Percentiles rank a stretch among this genome's conserved stretches.
These are phyloP conservation scores for Sterrhoptilus dennistouni DNA, from an alignment of 2,113 vertebrate species.

Conservation along the genomic window DNA sequence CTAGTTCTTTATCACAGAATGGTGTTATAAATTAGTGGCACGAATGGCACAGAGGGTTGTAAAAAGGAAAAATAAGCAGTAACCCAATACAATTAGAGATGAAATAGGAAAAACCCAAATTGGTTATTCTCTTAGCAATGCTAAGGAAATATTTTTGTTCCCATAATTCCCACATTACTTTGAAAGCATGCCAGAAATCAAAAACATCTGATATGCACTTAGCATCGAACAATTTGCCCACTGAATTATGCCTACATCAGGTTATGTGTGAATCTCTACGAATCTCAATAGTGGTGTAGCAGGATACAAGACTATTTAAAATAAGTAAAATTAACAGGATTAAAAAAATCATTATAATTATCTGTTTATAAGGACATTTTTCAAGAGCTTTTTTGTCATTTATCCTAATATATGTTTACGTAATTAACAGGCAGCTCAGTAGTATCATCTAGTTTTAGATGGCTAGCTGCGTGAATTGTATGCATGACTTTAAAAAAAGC, in stretches of 20 bases:
- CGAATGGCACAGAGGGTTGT: conserved; percentile 43
- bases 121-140: conserved; percentile 5
- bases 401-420: not conserved
- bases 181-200: conserved; percentile 46
- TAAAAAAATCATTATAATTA: not conserved
- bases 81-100: conserved; percentile 74
- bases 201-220: conserved; percentile 17
- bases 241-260: not conserved
- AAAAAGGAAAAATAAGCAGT: conserved; percentile 66
- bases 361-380: not conserved
- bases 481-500: not conserved
- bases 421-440: not conserved
- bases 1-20: conserved; percentile 69
- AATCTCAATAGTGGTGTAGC: not conserved
- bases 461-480: not conserved
- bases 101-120: conserved; percentile 30
- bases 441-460: not conserved
- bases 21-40: conserved; percentile 72
- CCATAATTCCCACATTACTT: conserved; percentile 8
- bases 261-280: not conserved
- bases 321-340: not conserved
- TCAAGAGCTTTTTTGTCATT: not conserved
- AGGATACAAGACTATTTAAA: not conserved
- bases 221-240: not conserved
- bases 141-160: conserved; percentile 23